These are phyloP conservation scores for Sandelia bainsii DNA, from an alignment of 2,797 vertebrate species.

Conservation along the genomic window DNA sequence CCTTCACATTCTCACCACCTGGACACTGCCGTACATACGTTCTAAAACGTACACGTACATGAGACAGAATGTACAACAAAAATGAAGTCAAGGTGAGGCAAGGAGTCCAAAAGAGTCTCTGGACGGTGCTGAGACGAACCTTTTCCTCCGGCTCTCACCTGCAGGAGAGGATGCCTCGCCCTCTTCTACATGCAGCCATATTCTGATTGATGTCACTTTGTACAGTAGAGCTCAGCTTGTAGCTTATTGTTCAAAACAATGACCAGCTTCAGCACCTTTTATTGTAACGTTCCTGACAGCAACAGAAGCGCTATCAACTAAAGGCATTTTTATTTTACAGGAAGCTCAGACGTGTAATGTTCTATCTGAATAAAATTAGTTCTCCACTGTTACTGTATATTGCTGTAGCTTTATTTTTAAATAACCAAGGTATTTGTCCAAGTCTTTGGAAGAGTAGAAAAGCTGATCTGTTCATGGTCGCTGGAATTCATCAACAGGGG, in stretches of 20 bases:
- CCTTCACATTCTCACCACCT: constrained; percentile 2
- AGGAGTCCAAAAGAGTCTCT: constrained; percentile 7
- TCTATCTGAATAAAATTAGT: background rate
- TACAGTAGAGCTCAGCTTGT: constrained; percentile 50
- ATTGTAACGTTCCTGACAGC: background rate
- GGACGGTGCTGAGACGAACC: constrained; percentile 7
- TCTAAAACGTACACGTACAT: constrained; percentile 9
- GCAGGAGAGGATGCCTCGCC: constrained; percentile 43
- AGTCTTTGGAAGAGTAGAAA: no score
- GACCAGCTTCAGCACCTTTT: background rate
- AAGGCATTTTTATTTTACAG: constrained; percentile 7
- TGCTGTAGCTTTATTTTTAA: background rate
- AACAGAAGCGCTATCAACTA: background rate
- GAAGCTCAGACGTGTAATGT: constrained; percentile 13
- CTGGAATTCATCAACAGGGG: no score
- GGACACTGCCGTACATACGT: constrained; percentile 14
- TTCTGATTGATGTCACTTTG: constrained; percentile 70
- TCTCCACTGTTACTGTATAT: no score
- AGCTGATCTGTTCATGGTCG: no score
- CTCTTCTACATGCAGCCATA: constrained; percentile 53
- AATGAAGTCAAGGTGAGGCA: constrained; percentile 22
- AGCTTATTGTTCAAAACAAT: constrained; percentile 23
- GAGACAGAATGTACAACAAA: constrained; percentile 46
- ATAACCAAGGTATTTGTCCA: no score
- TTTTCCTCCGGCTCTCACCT: constrained; percentile 26